Base-by-base conservation (phyloP, 2,888 invertebrate species). In the Craniophora ligustri region DNA sequence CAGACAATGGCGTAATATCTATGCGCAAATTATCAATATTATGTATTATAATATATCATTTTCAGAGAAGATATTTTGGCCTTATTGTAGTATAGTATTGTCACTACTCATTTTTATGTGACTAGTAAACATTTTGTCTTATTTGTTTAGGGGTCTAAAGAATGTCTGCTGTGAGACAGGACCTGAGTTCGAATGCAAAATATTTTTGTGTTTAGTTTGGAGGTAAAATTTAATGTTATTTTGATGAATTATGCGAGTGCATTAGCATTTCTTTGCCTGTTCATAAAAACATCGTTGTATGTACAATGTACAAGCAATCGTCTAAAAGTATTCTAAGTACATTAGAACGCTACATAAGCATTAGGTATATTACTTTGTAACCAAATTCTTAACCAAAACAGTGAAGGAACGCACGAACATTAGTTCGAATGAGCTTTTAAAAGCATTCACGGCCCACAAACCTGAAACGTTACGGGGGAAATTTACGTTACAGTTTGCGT, bases 401-500 rank as follows among this genome's bases (percentile, higher is more conserved):
- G 18, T 14, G 6, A 18, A 19, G 7, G 8, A 51, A 51, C 19
- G 15, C 32, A n/a, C n/a, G n/a, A 16, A 38, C 31, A 34, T 65
- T 31, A 39, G n/a, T 44, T 10, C 26, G 10, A 36, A 39, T 28
- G 30, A 44, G 19, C 14, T 34, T 45, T 46, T 42, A 8, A 23
- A 49, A 30, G 41, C 45, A 59, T 59, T 67, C 34, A 60, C 45
- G 45, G 30, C 11, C 19, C 45, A 60, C 61, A 39, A 42, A 67
- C 28, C 36, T 30, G 28, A 31, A 48, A 39, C 11, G 31, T 21
- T 15, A 21, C 10, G 11, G 19, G n/a, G 19, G 49, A 38, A 30
- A 42, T 66, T 58, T 58, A 66, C 21, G 48, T 60, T 19, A 62
- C 21, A 31, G 21, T n/a, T n/a, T 23, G 31, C 44, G 32, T 45